Evolutionary conservation across 2,888 invertebrate genomes (phyloP), one percentile per base, ranked within the genome.

Genomic region (Mesopsocus fuscifrons): DNA sequence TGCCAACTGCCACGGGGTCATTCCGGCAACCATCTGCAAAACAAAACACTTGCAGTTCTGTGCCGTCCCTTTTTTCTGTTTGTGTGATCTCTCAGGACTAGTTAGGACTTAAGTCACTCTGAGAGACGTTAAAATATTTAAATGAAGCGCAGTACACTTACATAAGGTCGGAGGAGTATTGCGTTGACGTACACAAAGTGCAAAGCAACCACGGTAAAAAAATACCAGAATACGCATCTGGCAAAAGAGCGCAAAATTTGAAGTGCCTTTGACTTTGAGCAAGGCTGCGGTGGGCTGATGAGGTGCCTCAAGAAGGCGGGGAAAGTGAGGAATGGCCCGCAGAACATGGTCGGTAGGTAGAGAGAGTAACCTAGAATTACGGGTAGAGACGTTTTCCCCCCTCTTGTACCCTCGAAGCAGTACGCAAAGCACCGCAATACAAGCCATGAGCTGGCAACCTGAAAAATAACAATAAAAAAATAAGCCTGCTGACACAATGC

Each of bases 161-260:
- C n/a, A 51, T 48, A 34, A 50, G 48, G 32, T 48, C 48, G 42
- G 50, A 38, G 38, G n/a, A 38, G 71, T 57, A 89, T 65, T 9
- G 83, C 79, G 59, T 76, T 77, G 49, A 84, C 76, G 57, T 89
- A 91, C 41, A 91, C 60, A 56, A 70, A 88, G 62, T 92, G 89
- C 34, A 85, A 65, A 1, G 69, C 59, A 41, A 80, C 57, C 52
- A 89, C 79, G 47, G 76, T 68, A 45, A 83, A 61, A 16, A 74
- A 54, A 46, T 75, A 66, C 75, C 85, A 88, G 49, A 75, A 66
- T 6, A 66, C 48, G 45, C 73, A 74, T 50, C 81, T 64, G 2
- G 61, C 35, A 46, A 79, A 40, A 50, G 55, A 55, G 1, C 55
- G 49, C 2, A 51, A 45, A 46, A 56, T 49, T 8, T 9, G 46